These are phyloP conservation scores for Leuciscus idus DNA, from an alignment of 2,113 vertebrate species.

Conservation along the genomic window DNA sequence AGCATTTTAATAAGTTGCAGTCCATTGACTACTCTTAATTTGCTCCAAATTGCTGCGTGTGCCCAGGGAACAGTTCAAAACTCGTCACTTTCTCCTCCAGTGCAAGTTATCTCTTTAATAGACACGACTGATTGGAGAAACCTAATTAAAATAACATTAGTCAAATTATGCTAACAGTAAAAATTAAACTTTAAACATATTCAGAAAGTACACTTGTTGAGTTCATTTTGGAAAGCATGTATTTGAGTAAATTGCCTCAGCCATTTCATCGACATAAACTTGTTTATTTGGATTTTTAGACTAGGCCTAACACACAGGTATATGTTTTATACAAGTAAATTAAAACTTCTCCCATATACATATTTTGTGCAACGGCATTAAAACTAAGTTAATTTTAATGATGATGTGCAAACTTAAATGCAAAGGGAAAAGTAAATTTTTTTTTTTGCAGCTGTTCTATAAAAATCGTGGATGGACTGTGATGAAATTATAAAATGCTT, in stretches of 20 bases:
- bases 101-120: conserved; percentile 79
- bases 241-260: conserved; percentile 75
- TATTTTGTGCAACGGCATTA: neutral
- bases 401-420: neutral
- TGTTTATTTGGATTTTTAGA: conserved; percentile 59
- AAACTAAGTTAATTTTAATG: neutral
- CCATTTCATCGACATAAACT: conserved; percentile 59
- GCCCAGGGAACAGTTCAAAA: conserved; percentile 44
- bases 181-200: conserved; percentile 79
- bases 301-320: conserved; percentile 17
- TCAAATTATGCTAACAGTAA: conserved; percentile 76
- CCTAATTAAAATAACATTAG: conserved; percentile 79
- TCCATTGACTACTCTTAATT: conserved; percentile 78
- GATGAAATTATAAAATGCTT: neutral
- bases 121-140: conserved; percentile 78
- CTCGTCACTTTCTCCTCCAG: conserved; percentile 63
- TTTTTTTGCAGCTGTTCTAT: neutral
- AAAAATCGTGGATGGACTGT: neutral
- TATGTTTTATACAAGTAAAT: neutral
- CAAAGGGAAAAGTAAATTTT: neutral
- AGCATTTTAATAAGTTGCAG: conserved; percentile 78
- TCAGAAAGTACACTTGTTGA: conserved; percentile 77
- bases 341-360: neutral
- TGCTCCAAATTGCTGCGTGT: conserved; percentile 69
- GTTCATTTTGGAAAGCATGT: conserved; percentile 77